These are phyloP conservation scores for Schizothorax lantsangensis DNA, from an alignment of 2,797 vertebrate genomes.

Conservation along the genomic window DNA sequence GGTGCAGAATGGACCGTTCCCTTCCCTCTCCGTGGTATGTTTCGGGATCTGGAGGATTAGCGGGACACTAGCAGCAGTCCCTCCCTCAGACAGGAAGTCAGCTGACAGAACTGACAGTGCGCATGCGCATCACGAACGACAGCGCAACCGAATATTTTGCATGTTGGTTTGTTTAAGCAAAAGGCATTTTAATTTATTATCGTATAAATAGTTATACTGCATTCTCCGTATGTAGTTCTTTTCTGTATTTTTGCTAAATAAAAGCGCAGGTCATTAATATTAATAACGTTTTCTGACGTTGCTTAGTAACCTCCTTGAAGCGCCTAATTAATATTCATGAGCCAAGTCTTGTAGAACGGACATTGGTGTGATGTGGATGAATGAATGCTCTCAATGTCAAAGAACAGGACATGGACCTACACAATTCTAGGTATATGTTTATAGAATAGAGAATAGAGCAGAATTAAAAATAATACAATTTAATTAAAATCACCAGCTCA, in stretches of 20 bases:
- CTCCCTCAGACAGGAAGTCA: constrained; percentile 55
- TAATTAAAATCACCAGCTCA: background rate
- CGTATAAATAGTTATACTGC: background rate
- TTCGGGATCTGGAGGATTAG: constrained; percentile 52
- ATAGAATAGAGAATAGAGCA: background rate
- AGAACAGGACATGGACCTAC: background rate
- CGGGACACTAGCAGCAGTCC: constrained; percentile 46
- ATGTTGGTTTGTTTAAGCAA: background rate
- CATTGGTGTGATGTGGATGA: background rate
- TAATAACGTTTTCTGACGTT: background rate
- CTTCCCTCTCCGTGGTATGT: constrained; percentile 36
- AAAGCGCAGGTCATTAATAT: background rate
- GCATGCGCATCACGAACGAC: constrained; percentile 22
- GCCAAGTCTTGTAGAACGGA: constrained; percentile 2
- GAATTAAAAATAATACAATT: background rate
- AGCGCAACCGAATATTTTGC: background rate
- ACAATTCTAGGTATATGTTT: background rate
- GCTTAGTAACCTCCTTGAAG: background rate
- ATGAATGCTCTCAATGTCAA: background rate
- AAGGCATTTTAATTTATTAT: background rate
- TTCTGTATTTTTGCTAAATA: background rate
- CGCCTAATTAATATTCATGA: constrained; percentile 4
- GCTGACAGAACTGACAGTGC: constrained; percentile 40
- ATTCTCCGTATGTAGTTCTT: background rate
- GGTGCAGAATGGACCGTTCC: background rate